Percentiles rank a stretch among this genome's conserved stretches.
These are phyloP conservation scores for Glyphotaelius pellucidus DNA, from an alignment of 2,888 invertebrate species.

Conservation along the genomic window DNA sequence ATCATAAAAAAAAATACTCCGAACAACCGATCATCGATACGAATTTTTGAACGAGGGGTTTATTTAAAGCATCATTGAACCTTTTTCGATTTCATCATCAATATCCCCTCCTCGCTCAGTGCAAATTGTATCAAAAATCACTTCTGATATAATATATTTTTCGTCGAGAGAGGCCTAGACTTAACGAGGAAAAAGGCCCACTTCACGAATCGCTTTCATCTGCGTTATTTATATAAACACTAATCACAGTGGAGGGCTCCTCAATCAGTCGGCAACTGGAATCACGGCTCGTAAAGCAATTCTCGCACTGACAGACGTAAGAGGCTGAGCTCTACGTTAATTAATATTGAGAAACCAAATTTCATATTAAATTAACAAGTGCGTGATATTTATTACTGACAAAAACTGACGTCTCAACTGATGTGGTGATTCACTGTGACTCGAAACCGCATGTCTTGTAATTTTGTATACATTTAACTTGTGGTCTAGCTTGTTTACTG, in stretches of 20 bases:
- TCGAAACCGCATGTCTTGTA: background rate
- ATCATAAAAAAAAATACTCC: background rate
- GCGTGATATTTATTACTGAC: background rate
- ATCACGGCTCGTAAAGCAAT: background rate
- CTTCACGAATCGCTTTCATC: background rate
- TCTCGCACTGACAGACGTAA: background rate
- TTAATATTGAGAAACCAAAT: background rate
- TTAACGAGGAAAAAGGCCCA: constrained; percentile 12
- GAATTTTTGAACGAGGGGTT: background rate
- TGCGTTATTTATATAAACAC: constrained; percentile 3
- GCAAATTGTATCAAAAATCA: constrained; percentile 19
- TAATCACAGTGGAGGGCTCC: background rate
- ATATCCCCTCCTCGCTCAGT: background rate
- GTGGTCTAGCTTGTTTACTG: background rate
- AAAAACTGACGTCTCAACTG: background rate
- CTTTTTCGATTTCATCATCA: constrained; percentile 10
- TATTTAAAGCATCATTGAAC: constrained; percentile 5
- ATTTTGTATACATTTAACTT: background rate
- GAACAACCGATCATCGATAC: background rate
- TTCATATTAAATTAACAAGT: background rate
- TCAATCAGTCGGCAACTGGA: background rate
- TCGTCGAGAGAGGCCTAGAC: background rate
- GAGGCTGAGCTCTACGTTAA: background rate
- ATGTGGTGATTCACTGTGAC: background rate
- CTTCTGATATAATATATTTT: constrained; percentile 6